These are phyloP conservation scores for Zaprionus nigranus DNA, from an alignment of 1,140 invertebrate species.

Conservation along the genomic window DNA sequence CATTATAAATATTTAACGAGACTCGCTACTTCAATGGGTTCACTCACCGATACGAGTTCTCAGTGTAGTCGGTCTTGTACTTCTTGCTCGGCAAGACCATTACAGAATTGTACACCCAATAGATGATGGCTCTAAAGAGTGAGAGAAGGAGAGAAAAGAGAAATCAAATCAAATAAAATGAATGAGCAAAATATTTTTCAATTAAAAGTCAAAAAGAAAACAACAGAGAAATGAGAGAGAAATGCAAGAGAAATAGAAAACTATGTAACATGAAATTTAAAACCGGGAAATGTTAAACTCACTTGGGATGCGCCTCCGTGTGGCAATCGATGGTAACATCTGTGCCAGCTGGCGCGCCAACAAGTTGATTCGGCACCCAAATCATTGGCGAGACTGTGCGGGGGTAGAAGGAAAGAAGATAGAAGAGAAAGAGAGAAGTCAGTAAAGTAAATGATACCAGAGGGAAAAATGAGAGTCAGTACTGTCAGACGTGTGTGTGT, in stretches of 20 bases:
- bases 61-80: slow-evolving; percentile 90
- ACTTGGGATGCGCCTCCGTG: slow-evolving; percentile 94
- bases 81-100: slow-evolving; percentile 94
- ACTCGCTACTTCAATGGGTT: slow-evolving; percentile 10
- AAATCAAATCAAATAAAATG: slow-evolving; percentile 21
- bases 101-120: slow-evolving; percentile 94
- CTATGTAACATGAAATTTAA: slow-evolving; percentile 16
- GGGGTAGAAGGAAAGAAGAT: slow-evolving; percentile 10
- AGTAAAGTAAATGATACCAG: slow-evolving; percentile 67
- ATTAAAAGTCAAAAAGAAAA: slow-evolving; percentile 9
- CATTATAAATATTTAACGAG: slow-evolving; percentile 73
- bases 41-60: slow-evolving; percentile 90
- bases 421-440: slow-evolving; percentile 31
- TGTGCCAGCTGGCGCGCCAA: slow-evolving; percentile 93
- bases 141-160: slow-evolving; percentile 12
- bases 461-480: slow-evolving; percentile 22
- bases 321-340: slow-evolving; percentile 97
- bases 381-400: slow-evolving; percentile 95
- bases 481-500: slow-evolving; percentile 8
- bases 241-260: slow-evolving; percentile 19
- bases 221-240: neutral
- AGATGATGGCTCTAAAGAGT: slow-evolving; percentile 91
- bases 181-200: slow-evolving; percentile 14
- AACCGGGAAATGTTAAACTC: slow-evolving; percentile 45
- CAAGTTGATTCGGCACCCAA: slow-evolving; percentile 94